Conservation (phyloP, 2,113 vertebrate genomes). For the Mobula hypostoma region DNA sequence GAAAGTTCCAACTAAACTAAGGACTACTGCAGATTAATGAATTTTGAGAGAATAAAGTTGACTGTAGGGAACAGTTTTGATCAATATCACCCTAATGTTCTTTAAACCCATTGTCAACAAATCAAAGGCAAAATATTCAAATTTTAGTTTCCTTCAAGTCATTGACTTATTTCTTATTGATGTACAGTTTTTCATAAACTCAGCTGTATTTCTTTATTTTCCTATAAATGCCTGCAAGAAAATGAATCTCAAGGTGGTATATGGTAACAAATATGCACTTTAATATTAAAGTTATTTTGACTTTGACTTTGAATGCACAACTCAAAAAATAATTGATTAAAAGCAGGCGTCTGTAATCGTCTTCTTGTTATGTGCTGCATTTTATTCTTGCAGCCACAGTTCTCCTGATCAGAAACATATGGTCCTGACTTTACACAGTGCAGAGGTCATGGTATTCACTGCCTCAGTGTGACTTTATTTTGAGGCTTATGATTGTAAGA, state of each 20-base stretch:
- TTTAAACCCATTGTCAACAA: not conserved
- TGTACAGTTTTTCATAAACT: no score
- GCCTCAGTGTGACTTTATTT: not conserved
- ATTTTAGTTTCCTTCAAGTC: conserved; percentile 22
- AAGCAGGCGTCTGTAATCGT: not conserved
- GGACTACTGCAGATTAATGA: not conserved
- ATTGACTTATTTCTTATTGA: not conserved
- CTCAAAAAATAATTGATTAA: not conserved
- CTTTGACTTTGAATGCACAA: not conserved
- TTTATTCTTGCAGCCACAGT: not conserved
- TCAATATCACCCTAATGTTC: not conserved
- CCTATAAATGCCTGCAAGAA: no score
- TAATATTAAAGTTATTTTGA: no score
- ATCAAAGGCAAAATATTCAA: not conserved
- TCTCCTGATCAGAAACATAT: not conserved
- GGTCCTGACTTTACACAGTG: not conserved
- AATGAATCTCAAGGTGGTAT: no score
- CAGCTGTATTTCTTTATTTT: no score
- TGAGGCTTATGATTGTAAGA: not conserved
- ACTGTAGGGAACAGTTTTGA: not conserved
- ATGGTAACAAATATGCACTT: no score
- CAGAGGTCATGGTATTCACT: not conserved
- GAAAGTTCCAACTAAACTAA: not conserved
- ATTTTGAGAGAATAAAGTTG: not conserved
- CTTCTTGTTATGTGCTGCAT: not conserved